phyloP scores from a whole-genome alignment of 2,113 vertebrate species.

The Cheilinus undulatus region DNA sequence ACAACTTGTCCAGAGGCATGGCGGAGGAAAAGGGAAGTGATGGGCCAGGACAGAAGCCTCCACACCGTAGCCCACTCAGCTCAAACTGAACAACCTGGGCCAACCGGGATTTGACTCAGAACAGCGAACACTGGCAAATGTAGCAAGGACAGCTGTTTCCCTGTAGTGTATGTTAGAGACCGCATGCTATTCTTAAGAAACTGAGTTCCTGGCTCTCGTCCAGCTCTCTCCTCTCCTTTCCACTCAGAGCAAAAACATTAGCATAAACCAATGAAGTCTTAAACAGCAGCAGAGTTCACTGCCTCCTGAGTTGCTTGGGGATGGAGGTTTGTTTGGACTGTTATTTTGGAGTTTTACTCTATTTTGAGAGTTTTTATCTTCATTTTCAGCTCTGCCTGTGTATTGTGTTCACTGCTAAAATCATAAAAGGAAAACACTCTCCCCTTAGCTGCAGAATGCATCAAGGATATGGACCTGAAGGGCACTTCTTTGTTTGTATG shows the following conservation, averaged over 20 bases:
- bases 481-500: too few species aligned
- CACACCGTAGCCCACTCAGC: constrained; percentile 56
- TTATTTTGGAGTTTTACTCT: neutral
- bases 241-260: constrained; percentile 1
- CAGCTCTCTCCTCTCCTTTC: constrained; percentile 31
- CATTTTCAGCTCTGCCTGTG: too few species aligned
- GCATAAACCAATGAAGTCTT: constrained; percentile 13
- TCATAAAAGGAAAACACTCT: too few species aligned
- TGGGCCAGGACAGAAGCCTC: constrained; percentile 25
- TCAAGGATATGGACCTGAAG: too few species aligned
- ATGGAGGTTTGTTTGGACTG: neutral
- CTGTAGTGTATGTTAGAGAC: constrained; percentile 12
- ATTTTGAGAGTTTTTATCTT: neutral
- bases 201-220: constrained; percentile 20
- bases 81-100: constrained; percentile 19
- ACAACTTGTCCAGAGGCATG: constrained; percentile 43
- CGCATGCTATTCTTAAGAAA: constrained; percentile 11
- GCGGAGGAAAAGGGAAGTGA: constrained; percentile 31
- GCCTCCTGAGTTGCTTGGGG: neutral
- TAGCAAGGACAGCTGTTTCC: constrained; percentile 41
- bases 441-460: too few species aligned
- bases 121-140: constrained; percentile 27
- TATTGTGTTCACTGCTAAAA: too few species aligned
- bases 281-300: constrained; percentile 9
- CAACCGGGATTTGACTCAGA: constrained; percentile 32